phyloP scores from a whole-genome alignment of 2,888 invertebrate genomes.

The Drosophila nigritarsus region DNA sequence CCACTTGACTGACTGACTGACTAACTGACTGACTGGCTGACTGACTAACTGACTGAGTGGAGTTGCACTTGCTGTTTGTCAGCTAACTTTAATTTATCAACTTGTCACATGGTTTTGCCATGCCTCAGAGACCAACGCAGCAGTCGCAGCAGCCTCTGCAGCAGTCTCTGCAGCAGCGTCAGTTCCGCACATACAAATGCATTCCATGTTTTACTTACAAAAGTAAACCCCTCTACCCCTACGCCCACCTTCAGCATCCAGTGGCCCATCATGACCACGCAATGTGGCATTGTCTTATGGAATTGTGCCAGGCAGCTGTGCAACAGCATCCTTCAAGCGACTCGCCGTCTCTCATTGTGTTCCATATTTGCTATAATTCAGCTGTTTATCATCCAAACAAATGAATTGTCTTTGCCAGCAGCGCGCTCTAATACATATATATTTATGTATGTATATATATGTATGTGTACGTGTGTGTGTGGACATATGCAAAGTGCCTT shows the following conservation, averaged over 20 bases:
- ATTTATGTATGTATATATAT: slow-evolving; percentile 3
- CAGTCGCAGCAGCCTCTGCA: slow-evolving; percentile 2
- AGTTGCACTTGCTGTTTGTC: slow-evolving; percentile 34
- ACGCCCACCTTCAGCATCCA: background rate
- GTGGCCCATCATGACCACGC: slow-evolving; percentile 35
- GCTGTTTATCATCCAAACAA: slow-evolving; percentile 77
- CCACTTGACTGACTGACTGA: slow-evolving; percentile 37
- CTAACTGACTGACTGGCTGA: slow-evolving; percentile 30
- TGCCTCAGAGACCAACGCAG: slow-evolving; percentile 15
- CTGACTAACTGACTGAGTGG: slow-evolving; percentile 22
- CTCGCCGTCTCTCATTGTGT: slow-evolving; percentile 62
- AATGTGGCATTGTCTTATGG: slow-evolving; percentile 56
- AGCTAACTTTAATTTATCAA: slow-evolving; percentile 73
- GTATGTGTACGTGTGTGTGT: slow-evolving; percentile 4
- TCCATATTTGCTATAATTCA: slow-evolving; percentile 73
- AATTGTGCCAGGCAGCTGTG: slow-evolving; percentile 40
- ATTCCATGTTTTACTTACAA: slow-evolving; percentile 49
- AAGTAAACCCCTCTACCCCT: background rate
- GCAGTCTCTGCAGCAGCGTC: slow-evolving; percentile 1
- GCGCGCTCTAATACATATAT: slow-evolving; percentile 13
- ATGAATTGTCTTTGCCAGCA: slow-evolving; percentile 75
- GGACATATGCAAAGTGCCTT: slow-evolving; percentile 47
- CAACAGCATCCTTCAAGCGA: slow-evolving; percentile 32
- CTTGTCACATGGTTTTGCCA: slow-evolving; percentile 67
- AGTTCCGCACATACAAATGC: slow-evolving; percentile 40